phyloP scores from a whole-genome alignment of 1,140 invertebrate species.

The Drosophila sp. region DNA sequence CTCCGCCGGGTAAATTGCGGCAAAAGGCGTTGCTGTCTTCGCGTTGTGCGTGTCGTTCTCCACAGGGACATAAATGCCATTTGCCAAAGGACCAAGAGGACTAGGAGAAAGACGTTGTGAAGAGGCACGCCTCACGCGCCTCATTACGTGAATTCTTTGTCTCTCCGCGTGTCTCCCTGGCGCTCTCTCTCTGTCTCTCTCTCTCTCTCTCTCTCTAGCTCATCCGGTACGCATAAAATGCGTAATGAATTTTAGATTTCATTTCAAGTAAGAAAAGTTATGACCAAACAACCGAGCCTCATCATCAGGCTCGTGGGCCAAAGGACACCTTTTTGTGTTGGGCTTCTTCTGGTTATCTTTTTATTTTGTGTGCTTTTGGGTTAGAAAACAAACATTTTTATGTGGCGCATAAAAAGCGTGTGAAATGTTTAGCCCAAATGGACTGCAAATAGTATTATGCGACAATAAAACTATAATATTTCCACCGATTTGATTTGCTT shows the following conservation, averaged over 20 bases:
- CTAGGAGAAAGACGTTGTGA: slow-evolving; percentile 5
- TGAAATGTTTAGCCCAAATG: slow-evolving; percentile 12
- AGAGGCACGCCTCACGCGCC: slow-evolving; percentile 59
- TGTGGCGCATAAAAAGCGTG: slow-evolving; percentile 5
- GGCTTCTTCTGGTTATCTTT: neutral
- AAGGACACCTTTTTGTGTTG: slow-evolving; percentile 10
- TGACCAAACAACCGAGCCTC: neutral
- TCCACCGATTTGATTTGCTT: neutral
- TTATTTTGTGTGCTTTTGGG: neutral
- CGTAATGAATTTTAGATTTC: slow-evolving; percentile 39
- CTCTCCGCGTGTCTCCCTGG: neutral
- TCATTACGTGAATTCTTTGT: slow-evolving; percentile 62
- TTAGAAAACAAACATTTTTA: neutral
- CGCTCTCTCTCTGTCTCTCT: neutral
- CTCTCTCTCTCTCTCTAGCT: neutral
- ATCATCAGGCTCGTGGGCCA: slow-evolving; percentile 5
- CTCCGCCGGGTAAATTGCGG: slow-evolving; percentile 48
- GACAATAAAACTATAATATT: slow-evolving; percentile 7
- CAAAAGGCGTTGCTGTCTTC: slow-evolving; percentile 68
- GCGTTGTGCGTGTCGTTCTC: slow-evolving; percentile 65
- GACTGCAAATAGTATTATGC: slow-evolving; percentile 10
- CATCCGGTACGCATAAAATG: slow-evolving; percentile 18
- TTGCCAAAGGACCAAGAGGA: slow-evolving; percentile 39
- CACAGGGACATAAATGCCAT: slow-evolving; percentile 78
- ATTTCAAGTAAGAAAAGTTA: slow-evolving; percentile 14